Base-by-base conservation (phyloP, 2,113 vertebrate species). In the Rutilus rutilus region DNA sequence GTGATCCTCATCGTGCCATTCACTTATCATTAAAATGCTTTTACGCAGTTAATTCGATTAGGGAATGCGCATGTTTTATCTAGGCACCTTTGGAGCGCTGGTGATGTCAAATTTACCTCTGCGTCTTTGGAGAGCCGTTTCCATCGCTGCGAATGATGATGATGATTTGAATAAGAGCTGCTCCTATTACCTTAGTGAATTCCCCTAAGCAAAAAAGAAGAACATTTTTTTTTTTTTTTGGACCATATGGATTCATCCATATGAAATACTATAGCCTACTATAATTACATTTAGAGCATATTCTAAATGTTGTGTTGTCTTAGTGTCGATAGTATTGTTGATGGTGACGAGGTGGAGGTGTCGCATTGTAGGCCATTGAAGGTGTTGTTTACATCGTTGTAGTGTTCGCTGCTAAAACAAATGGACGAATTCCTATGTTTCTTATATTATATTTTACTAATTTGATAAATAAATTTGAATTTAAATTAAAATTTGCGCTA, bases 321-420 rank as follows among this genome's bases (percentile, higher is more conserved):
- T 73, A 15, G n/a, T 75, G 64, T 79, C 11, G 67, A 25, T 80
- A 78, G 39, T 33, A 52, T 62, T 59, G 42, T 52, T 82, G 71
- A 64, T 36, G 12, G 67, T 67, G 76, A 42, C 14, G 67, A 33
- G 45, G 33, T n/a, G 59, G 73, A 50, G 25, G 36, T 82, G 83
- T 39, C 87, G 83, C 83, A 88, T 82, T 85, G 73, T 69, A 42
- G 8, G 42, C 42, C 10, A 75, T 47, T 57, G 60, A 74, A 85
- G 78, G 78, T 84, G 64, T n/a, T 85, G 86, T 87, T 85, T 82
- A 85, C 83, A 27, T 80, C 67, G 62, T 57, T 71, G 52, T 33
- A 5, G 25, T 52, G 25, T 14, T 71, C 19, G 6, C 19, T 54
- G 25, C 12, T 33, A 4, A 71, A 15, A 73, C 2, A 11, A 54